These are phyloP conservation scores for Astreopora myriophthalma DNA, from an alignment of 64 coral and sea anemone genomes.

Conservation along the genomic window DNA sequence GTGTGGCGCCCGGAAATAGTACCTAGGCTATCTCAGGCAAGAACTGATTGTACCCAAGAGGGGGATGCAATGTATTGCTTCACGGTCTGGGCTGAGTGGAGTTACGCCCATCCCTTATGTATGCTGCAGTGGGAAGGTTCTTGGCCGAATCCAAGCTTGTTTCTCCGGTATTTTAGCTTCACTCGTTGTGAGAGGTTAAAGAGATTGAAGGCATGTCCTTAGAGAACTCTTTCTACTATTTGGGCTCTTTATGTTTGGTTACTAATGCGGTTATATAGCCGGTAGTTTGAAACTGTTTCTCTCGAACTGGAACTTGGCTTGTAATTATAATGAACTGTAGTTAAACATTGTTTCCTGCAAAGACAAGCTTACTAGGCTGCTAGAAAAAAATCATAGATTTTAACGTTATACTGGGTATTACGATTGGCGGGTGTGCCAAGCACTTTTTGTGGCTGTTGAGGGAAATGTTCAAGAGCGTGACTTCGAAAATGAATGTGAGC, in stretches of 20 bases:
- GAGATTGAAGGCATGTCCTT: not conserved
- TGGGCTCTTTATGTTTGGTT: not conserved
- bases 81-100: not conserved
- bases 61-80: slow-evolving; percentile 29
- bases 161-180: not conserved
- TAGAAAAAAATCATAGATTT: not conserved
- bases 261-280: not conserved
- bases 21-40: not conserved
- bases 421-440: not conserved
- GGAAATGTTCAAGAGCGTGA: not conserved
- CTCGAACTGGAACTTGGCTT: not conserved
- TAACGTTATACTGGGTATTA: not conserved
- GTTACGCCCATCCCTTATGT: slow-evolving; percentile 56
- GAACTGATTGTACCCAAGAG: not conserved
- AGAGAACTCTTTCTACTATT: not conserved
- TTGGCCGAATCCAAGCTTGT: not conserved
- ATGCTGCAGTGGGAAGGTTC: not conserved
- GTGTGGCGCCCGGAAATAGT: slow-evolving; percentile 35
- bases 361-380: not conserved
- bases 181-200: not conserved
- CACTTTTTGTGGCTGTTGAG: not conserved
- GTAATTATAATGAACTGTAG: slow-evolving; percentile 5
- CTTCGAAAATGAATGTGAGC: not conserved
- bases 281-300: not conserved
- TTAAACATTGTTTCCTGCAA: not conserved